Evolutionary conservation across 2,797 vertebrate species (phyloP).

Genomic region (Phalloptychus januarius): DNA sequence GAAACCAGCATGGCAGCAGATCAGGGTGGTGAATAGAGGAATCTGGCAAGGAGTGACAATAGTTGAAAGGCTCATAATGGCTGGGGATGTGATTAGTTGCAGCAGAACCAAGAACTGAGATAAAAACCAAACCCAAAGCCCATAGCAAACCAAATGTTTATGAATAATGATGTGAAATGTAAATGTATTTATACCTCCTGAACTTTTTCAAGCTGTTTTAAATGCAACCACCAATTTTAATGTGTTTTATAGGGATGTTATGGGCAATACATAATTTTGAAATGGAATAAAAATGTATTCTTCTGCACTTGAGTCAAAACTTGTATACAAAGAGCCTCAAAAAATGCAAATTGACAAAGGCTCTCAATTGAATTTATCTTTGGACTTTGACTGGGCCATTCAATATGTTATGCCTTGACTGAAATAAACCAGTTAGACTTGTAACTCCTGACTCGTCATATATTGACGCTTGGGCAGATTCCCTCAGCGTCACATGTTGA

Average conservation of each 20-base stretch:
- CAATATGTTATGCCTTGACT: background rate
- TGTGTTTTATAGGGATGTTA: background rate
- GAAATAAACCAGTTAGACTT: background rate
- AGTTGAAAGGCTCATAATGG: background rate
- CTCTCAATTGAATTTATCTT: background rate
- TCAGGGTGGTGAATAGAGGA: background rate
- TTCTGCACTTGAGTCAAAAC: background rate
- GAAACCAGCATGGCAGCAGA: background rate
- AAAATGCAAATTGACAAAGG: background rate
- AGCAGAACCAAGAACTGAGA: background rate
- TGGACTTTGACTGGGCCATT: conserved; percentile 3
- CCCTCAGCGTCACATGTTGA: too few relatives aligned
- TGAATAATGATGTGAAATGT: background rate
- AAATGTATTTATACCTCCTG: background rate
- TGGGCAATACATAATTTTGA: background rate
- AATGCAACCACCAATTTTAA: background rate
- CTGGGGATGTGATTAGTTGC: background rate
- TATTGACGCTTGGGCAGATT: too few relatives aligned
- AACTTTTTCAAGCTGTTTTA: background rate
- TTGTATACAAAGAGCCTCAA: background rate
- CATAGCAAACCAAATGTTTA: background rate
- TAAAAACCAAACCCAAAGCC: background rate
- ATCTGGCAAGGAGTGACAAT: background rate
- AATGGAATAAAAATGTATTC: background rate
- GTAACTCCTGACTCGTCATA: too few relatives aligned